These are phyloP conservation scores for Macquaria ambigua DNA, from an alignment of 2,113 vertebrate genomes.

Conservation along the genomic window DNA sequence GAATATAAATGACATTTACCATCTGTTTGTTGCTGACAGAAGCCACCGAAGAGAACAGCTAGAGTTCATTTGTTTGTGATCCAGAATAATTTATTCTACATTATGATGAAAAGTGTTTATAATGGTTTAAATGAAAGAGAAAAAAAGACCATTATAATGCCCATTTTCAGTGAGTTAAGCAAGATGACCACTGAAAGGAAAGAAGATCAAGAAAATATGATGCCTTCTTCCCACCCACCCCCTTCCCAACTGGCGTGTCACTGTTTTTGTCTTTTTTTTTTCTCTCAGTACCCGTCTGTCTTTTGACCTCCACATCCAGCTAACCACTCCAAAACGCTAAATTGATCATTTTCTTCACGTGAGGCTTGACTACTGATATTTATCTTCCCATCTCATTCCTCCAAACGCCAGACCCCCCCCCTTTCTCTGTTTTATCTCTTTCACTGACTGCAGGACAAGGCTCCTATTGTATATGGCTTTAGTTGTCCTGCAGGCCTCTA, in stretches of 20 bases:
- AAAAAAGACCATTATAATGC: neutral
- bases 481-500: slow-evolving; percentile 4
- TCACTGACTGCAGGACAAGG: slow-evolving; percentile 49
- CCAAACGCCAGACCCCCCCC: neutral
- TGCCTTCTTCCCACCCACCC: neutral
- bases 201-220: neutral
- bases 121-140: neutral
- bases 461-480: slow-evolving; percentile 34
- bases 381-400: slow-evolving; percentile 20
- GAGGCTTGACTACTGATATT: neutral
- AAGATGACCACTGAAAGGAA: neutral
- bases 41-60: neutral
- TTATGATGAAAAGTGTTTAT: neutral
- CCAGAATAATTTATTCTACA: neutral
- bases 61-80: neutral
- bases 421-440: slow-evolving; percentile 34
- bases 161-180: neutral
- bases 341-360: slow-evolving; percentile 2
- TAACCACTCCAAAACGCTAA: neutral
- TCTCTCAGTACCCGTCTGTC: neutral
- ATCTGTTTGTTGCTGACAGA: neutral
- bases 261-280: neutral
- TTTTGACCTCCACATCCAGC: neutral
- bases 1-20: neutral
- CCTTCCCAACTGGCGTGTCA: neutral